These are phyloP conservation scores for Scalopus aquaticus DNA, from an alignment of 2,113 vertebrate species.

Conservation along the genomic window DNA sequence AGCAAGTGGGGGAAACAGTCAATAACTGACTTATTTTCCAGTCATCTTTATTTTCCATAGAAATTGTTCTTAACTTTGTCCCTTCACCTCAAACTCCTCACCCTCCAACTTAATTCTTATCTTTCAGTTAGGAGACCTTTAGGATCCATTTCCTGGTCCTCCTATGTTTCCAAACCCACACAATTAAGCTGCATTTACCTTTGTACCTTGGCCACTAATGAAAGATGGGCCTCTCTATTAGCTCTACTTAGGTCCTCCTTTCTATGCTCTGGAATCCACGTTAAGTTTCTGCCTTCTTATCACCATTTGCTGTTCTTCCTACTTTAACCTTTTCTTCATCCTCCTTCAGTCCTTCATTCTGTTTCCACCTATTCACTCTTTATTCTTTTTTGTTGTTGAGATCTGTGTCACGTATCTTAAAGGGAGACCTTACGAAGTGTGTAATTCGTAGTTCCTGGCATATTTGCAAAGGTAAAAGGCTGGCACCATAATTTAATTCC, in stretches of 20 bases:
- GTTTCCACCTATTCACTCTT: background rate
- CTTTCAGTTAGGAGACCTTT: too few species aligned
- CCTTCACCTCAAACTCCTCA: background rate
- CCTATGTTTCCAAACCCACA: fast-evolving
- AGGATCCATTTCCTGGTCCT: background rate
- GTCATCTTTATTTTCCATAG: background rate
- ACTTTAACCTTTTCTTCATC: background rate
- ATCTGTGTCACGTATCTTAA: background rate
- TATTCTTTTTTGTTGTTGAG: background rate
- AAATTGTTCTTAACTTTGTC: background rate
- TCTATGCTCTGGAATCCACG: fast-evolving
- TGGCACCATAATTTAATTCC: background rate
- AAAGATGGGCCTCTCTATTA: background rate
- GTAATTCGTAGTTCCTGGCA: background rate
- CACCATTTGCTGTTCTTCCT: background rate
- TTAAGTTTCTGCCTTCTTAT: background rate
- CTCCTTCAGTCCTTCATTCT: background rate
- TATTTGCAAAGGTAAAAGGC: background rate
- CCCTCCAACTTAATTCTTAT: fast-evolving
- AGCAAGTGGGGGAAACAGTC: background rate
- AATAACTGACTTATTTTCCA: background rate
- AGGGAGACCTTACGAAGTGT: background rate
- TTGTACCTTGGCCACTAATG: background rate
- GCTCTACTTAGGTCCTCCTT: too few species aligned
- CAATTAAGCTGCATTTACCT: fast-evolving